Evolutionary conservation across 2,888 invertebrate genomes (phyloP), one percentile per base, ranked within the genome.

Genomic region (Machimus rusticus): DNA sequence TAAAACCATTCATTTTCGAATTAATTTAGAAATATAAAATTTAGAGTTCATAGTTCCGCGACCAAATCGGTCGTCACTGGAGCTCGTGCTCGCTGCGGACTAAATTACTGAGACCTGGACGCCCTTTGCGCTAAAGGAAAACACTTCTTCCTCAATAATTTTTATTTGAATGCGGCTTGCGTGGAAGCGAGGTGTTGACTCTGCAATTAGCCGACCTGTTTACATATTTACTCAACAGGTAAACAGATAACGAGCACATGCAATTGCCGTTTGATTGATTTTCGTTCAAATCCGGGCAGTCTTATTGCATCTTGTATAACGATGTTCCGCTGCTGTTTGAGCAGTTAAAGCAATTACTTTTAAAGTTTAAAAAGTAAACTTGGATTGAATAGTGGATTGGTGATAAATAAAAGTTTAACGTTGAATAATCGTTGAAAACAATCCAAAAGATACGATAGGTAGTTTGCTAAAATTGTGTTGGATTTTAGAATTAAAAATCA

Each of bases 221-320:
- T 78, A 28, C 19, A 76, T 79, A 51, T 79, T 79, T 79, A 51
- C 28, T 51, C 51, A 79, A 79, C 79, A 79, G 23, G 79, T 79
- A 79, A 79, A 79, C 51, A 79, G 51, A 79, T 79, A 79, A 28
- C 79, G 46, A 51, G n/a, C 9, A 46, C 51, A 79, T 79, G 79
- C 76, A 86, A 51, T 55, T 86, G 51, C 86, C 31, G 76, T 51
- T 86, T 86, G 43, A 57, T 84, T 84, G 57, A 74, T 84, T 82
- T 81, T 77, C 82, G 19, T 43, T 43, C 46, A 23, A 79, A 78
- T 78, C 43, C 14, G 43, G 39, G 23, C n/a, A 43, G 19, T 43
- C 19, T 78, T 78, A 12, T 3, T 8, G 12, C 12, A 8, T 12
- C 19, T 28, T 66, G 6, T 12, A 23, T 66, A 66, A 66, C 4